Evolutionary conservation across 2,888 invertebrate species (phyloP), one percentile per base, ranked within the genome.

Genomic region (Ormia ochracea): DNA sequence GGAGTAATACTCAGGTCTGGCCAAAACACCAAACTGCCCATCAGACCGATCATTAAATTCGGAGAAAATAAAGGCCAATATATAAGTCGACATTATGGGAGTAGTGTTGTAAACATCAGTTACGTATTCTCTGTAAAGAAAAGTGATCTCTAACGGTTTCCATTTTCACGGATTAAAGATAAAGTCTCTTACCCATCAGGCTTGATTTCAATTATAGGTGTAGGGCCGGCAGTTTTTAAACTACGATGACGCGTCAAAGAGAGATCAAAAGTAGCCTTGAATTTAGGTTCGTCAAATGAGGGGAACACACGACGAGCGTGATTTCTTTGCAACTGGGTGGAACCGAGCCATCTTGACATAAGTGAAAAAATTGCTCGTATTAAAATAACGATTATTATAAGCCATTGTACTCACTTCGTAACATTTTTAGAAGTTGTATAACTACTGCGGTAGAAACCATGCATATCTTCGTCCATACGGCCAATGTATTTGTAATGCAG

Each of bases 31-130:
- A 68, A 89, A 89, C 17, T 81, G 72, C 38, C 84, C 76, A 83
- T 17, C 26, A 21, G 33, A 66, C 83, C 84, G 14, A 82, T 90
- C 84, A 9, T 80, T 85, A 82, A 92, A 92, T 82, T 92, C 91
- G 0, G 93, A 93, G 0, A 97, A 93, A 2, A 95, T 91, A 86
- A 95, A 95, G 0, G 96, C 96, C 14, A 96, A 89, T 2, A 96
- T 90, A 84, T 97, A 97, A 0, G 95, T 92, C 0, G 96, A 94
- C 95, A 96, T 96, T 10, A 89, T 88, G 0, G 91, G 89, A 0
- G 93, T 93, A 36, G 80, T 82, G 0, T 26, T 91, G 28, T 83
- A 90, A 14, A 83, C 81, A 82, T 87, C 88, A 21, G 78, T 68
- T 6, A 63, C 82, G 70, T 86, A 86, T 1, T 83, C 68, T 0